phyloP scores from a whole-genome alignment of 2,113 vertebrate genomes.

The Anser cygnoides region DNA sequence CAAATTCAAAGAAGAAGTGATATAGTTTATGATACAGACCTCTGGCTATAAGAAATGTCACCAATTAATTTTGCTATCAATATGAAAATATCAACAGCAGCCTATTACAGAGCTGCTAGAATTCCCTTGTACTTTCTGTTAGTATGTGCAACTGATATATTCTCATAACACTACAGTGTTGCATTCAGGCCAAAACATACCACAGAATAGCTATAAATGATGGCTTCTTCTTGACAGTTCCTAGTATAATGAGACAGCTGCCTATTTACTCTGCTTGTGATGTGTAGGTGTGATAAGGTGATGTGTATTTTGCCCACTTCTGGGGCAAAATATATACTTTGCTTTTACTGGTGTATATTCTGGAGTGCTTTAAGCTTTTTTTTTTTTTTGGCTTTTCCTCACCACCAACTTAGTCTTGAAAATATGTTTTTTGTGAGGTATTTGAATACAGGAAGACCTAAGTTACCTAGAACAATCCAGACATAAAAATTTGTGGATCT shows the following conservation, averaged over 20 bases:
- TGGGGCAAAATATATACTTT: background rate
- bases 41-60: background rate
- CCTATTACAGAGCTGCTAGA: background rate
- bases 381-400: too few species aligned
- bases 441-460: background rate
- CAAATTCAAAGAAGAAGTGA: background rate
- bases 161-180: background rate
- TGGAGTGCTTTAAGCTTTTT: background rate
- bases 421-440: background rate
- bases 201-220: background rate
- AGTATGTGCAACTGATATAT: background rate
- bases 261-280: background rate
- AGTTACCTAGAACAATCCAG: background rate
- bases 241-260: background rate
- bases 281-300: background rate
- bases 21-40: background rate
- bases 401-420: background rate
- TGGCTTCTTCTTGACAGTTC: background rate
- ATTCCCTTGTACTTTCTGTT: background rate
- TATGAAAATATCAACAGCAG: background rate
- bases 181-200: background rate
- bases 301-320: background rate
- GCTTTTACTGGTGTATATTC: background rate
- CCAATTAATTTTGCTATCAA: background rate
- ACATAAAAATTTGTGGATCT: rapidly evolving